These are phyloP conservation scores for Hormaphis cornu DNA, from an alignment of 1,140 invertebrate genomes.

Conservation along the genomic window DNA sequence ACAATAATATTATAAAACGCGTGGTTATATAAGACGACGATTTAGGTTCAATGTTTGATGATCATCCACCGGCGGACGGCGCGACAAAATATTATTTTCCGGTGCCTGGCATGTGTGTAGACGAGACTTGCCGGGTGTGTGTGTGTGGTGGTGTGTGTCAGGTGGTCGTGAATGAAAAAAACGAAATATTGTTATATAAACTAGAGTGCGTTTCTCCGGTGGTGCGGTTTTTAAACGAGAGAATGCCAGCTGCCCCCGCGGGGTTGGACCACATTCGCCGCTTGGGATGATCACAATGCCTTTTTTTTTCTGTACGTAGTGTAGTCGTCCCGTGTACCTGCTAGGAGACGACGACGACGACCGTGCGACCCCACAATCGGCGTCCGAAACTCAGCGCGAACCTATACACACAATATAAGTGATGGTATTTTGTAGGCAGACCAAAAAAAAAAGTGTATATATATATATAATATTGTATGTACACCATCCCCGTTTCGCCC, in stretches of 20 bases:
- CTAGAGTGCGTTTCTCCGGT: conserved; percentile 22
- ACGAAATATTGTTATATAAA: too few species aligned
- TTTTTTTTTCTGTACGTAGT: neutral
- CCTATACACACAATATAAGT: neutral
- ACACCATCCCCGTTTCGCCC: too few species aligned
- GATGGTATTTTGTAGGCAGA: too few species aligned
- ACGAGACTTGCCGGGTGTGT: too few species aligned
- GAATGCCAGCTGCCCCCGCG: conserved; percentile 23
- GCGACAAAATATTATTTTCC: neutral
- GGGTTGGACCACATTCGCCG: conserved; percentile 30
- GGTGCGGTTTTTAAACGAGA: too few species aligned
- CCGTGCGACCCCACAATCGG: conserved; percentile 10
- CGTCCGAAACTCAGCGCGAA: neutral
- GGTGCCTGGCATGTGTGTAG: neutral
- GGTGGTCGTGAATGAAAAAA: conserved; percentile 21
- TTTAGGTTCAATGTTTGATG: too few species aligned
- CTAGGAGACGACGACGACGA: too few species aligned
- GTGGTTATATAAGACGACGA: too few species aligned
- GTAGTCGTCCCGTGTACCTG: conserved; percentile 16
- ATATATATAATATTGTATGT: too few species aligned
- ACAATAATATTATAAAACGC: too few species aligned
- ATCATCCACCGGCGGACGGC: too few species aligned
- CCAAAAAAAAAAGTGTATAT: too few species aligned
- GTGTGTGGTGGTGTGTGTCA: neutral
- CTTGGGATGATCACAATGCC: conserved; percentile 24